Percentiles rank a stretch among this genome's conserved stretches.
phyloP scores from a whole-genome alignment of 2,113 vertebrate genomes.

The Coptodon bakossiorum region DNA sequence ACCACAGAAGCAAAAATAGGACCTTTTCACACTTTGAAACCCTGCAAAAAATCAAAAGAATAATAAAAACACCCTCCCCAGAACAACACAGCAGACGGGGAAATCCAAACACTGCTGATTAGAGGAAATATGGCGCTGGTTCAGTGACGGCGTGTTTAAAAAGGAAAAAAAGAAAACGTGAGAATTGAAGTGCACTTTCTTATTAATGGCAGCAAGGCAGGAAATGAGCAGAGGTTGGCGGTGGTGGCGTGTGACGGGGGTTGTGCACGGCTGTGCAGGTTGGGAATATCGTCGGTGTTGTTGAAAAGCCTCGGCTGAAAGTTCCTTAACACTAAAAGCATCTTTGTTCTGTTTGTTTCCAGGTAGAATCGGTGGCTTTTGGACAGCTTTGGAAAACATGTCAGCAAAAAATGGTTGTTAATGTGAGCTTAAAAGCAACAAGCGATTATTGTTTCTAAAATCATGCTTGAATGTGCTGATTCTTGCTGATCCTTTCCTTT shows the following conservation, averaged over 20 bases:
- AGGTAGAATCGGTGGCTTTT: constrained; percentile 4
- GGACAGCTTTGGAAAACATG: background rate
- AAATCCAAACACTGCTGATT: constrained; percentile 69
- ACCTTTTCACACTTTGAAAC: constrained; percentile 38
- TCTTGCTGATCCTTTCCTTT: constrained; percentile 2
- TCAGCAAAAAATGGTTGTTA: constrained; percentile 1
- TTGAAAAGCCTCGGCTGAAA: constrained; percentile 1
- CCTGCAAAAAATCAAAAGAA: background rate
- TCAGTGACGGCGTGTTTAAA: constrained; percentile 30
- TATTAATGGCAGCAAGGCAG: constrained; percentile 54
- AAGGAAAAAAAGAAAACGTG: background rate
- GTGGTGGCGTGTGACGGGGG: constrained; percentile 22
- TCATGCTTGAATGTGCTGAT: constrained; percentile 19
- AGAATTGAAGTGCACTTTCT: constrained; percentile 64
- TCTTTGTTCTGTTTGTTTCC: constrained; percentile 32
- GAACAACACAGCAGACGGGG: constrained; percentile 30
- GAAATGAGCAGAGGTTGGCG: constrained; percentile 58
- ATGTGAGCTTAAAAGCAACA: constrained; percentile 22
- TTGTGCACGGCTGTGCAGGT: background rate
- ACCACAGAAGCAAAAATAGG: constrained; percentile 68
- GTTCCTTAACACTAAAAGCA: constrained; percentile 16
- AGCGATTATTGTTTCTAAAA: constrained; percentile 24
- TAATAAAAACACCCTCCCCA: background rate
- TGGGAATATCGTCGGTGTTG: background rate
- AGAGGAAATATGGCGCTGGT: constrained; percentile 46